Evolutionary conservation across 2,888 invertebrate genomes (phyloP).

Genomic region (Salticus scenicus): DNA sequence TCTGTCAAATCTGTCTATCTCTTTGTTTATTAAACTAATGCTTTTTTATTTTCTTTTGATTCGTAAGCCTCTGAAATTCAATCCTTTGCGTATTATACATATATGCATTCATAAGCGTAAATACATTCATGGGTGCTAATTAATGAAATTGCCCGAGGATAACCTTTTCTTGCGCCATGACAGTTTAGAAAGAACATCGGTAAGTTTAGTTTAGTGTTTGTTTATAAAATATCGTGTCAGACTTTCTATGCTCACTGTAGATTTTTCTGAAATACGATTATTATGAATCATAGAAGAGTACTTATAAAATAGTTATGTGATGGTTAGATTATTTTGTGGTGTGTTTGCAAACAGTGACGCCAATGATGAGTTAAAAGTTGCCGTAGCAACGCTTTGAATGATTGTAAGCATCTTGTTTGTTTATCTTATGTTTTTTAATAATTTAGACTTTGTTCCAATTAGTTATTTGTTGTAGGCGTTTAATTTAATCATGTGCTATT

Average conservation of each 20-base stretch:
- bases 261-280: not conserved
- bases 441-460: not conserved
- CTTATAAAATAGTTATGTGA: too few relatives aligned
- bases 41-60: too few relatives aligned
- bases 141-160: constrained; percentile 62
- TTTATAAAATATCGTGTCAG: not conserved
- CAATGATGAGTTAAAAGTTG: constrained; percentile 38
- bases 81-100: too few relatives aligned
- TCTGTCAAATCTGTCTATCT: too few relatives aligned
- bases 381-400: constrained; percentile 51
- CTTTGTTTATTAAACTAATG: too few relatives aligned
- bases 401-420: not conserved
- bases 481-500: too few relatives aligned
- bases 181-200: constrained; percentile 36
- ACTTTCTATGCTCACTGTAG: not conserved
- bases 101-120: too few relatives aligned
- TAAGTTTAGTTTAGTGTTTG: constrained; percentile 6
- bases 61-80: too few relatives aligned
- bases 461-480: too few relatives aligned
- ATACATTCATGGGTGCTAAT: constrained; percentile 24
- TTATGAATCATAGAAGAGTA: too few relatives aligned
- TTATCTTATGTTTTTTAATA: not conserved
- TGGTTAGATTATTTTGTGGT: too few relatives aligned
- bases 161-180: constrained; percentile 68
- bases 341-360: constrained; percentile 37